Conservation (phyloP, 2,797 vertebrate species). For the Sebastes taczanowskii region DNA sequence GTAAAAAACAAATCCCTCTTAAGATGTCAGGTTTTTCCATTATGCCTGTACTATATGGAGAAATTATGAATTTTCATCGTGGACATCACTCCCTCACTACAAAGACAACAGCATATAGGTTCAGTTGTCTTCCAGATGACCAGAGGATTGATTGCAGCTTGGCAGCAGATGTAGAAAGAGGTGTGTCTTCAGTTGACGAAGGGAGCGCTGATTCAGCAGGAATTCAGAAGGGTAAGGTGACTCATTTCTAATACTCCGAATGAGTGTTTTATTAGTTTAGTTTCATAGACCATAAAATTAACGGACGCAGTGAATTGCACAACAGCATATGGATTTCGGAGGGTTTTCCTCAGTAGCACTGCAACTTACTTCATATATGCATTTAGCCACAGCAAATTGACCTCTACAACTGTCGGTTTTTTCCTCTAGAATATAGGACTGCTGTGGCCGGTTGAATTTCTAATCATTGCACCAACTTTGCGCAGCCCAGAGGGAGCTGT, state of each 20-base stretch:
- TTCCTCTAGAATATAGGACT: not conserved
- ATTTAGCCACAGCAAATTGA: slow-evolving; percentile 1
- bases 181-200: slow-evolving; percentile 31
- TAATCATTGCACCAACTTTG: slow-evolving; percentile 43
- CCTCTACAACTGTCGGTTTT: not conserved
- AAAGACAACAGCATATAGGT: not conserved
- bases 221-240: slow-evolving; percentile 55
- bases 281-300: slow-evolving; percentile 61
- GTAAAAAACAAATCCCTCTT: not conserved
- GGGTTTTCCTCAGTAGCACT: not conserved
- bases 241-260: slow-evolving; percentile 58
- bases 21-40: not conserved
- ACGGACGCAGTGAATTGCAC: slow-evolving; percentile 39
- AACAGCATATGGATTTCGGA: slow-evolving; percentile 18
- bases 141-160: slow-evolving; percentile 43
- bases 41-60: not conserved
- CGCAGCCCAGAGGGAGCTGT: slow-evolving; percentile 14
- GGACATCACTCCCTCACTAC: not conserved
- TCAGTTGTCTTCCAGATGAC: slow-evolving; percentile 16
- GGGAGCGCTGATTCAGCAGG: slow-evolving; percentile 52
- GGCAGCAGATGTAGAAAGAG: slow-evolving; percentile 42
- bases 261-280: slow-evolving; percentile 68
- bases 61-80: not conserved
- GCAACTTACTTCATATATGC: not conserved
- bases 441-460: slow-evolving; percentile 33